Conservation (phyloP, 2,113 vertebrate genomes). For the Lepus americanus region DNA sequence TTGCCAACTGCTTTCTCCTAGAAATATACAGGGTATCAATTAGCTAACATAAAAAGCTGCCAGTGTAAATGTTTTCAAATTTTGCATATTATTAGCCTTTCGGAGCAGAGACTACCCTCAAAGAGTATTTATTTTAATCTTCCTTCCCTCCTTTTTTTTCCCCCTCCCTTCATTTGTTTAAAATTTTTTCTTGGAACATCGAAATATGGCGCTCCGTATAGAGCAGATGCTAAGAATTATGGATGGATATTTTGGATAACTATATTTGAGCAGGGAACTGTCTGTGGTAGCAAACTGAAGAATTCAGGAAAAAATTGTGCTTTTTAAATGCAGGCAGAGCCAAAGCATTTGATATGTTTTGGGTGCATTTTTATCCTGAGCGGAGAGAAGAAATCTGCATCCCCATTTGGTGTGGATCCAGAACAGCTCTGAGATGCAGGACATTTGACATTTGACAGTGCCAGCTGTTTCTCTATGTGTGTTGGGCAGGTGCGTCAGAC, state of each 20-base stretch:
- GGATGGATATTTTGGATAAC: slow-evolving; percentile 67
- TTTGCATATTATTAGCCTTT: slow-evolving; percentile 59
- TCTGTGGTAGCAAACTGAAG: slow-evolving; percentile 65
- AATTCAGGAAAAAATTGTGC: slow-evolving; percentile 64
- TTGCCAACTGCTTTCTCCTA: slow-evolving; percentile 42
- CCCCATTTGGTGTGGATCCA: slow-evolving; percentile 60
- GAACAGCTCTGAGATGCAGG: neutral
- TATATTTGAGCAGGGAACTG: slow-evolving; percentile 58
- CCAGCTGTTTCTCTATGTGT: slow-evolving; percentile 44
- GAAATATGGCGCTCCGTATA: slow-evolving; percentile 46
- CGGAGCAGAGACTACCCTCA: slow-evolving; percentile 49
- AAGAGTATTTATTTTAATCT: slow-evolving; percentile 58
- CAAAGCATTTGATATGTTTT: slow-evolving; percentile 12
- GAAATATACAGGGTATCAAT: slow-evolving; percentile 66
- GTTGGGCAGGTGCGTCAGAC: neutral
- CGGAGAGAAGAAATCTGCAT: slow-evolving; percentile 37
- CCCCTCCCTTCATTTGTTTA: neutral
- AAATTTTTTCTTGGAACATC: slow-evolving; percentile 26
- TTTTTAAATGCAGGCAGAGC: slow-evolving; percentile 66
- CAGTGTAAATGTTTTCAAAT: slow-evolving; percentile 72
- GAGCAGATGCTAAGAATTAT: slow-evolving; percentile 67
- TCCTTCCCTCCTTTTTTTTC: neutral
- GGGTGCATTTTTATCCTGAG: neutral
- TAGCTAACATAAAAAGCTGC: slow-evolving; percentile 61
- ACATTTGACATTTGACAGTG: neutral